Percentiles rank a stretch among this genome's conserved stretches.
These are phyloP conservation scores for Scytalopus superciliaris DNA, from an alignment of 2,113 vertebrate genomes.

Conservation along the genomic window DNA sequence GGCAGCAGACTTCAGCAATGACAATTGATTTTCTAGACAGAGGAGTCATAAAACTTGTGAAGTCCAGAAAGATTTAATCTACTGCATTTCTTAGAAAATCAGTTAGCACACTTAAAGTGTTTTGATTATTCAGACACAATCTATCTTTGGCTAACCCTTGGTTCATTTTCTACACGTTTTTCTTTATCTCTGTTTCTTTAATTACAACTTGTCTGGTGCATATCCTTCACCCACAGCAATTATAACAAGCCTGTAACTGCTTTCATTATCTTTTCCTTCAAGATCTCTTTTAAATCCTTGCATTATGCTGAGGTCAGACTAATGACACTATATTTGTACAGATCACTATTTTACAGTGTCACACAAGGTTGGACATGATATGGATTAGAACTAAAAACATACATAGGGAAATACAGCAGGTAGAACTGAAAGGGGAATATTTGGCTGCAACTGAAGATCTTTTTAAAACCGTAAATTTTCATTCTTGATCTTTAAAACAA, in stretches of 20 bases:
- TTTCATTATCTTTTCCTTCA: conserved; percentile 32
- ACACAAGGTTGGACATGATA: not conserved
- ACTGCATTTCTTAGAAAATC: conserved; percentile 1
- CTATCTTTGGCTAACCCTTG: not conserved
- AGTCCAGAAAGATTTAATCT: conserved; percentile 23
- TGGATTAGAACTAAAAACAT: not conserved
- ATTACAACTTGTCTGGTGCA: conserved; percentile 26
- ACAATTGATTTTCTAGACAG: conserved; percentile 10
- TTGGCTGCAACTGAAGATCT: not conserved
- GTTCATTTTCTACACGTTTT: not conserved
- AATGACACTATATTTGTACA: not conserved
- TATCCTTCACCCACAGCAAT: conserved; percentile 30
- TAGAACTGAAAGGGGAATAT: not conserved
- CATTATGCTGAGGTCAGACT: not conserved
- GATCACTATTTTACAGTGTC: not conserved
- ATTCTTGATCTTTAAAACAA: not conserved
- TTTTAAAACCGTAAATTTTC: not conserved
- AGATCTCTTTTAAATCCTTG: not conserved
- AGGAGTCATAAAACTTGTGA: not conserved
- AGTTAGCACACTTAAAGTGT: not conserved
- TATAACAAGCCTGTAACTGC: not conserved
- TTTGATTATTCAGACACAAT: conserved; percentile 25
- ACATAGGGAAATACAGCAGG: not conserved
- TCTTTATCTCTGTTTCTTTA: conserved; percentile 50
- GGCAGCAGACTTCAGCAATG: not conserved